A percentile compares a stretch with the other conserved stretches of the same genome.
Conservation (phyloP, 2,888 invertebrate genomes). For the Drosophila macrothrix region DNA sequence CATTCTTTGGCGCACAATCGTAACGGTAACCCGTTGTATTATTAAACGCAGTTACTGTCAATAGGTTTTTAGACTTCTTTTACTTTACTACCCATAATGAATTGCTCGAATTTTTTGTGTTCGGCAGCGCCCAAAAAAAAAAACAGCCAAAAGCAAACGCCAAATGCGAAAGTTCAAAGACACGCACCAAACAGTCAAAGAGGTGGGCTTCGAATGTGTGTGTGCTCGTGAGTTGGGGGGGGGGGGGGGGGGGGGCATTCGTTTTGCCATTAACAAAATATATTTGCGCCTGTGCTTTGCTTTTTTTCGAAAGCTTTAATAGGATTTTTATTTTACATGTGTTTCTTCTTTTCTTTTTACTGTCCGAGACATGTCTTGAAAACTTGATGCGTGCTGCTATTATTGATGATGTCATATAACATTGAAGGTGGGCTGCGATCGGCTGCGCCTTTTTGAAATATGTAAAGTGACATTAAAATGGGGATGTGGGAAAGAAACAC, state of each 20-base stretch:
- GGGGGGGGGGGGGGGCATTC: conserved; percentile 20
- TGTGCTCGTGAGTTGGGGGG: not conserved
- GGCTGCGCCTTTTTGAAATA: conserved; percentile 9
- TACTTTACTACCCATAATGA: conserved; percentile 54
- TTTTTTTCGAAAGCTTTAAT: conserved; percentile 69
- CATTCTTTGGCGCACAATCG: conserved; percentile 31
- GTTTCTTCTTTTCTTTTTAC: conserved; percentile 29
- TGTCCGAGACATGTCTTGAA: conserved; percentile 46
- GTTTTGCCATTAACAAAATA: conserved; percentile 67
- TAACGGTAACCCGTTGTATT: conserved; percentile 71
- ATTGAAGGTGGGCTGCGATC: conserved; percentile 5
- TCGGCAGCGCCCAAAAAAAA: conserved; percentile 19
- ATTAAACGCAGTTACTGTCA: conserved; percentile 77
- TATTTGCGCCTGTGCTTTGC: conserved; percentile 32
- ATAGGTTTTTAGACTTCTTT: conserved; percentile 57
- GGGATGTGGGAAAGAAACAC: conserved; percentile 34
- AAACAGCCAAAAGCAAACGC: conserved; percentile 22
- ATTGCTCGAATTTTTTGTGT: conserved; percentile 62
- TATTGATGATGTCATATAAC: conserved; percentile 64
- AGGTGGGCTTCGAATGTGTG: conserved; percentile 6
- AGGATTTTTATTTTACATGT: conserved; percentile 76
- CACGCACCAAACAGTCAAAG: conserved; percentile 33
- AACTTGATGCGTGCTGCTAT: conserved; percentile 49
- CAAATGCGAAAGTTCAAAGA: conserved; percentile 74
- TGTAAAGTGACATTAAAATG: conserved; percentile 46